Evolutionary conservation across 2,888 invertebrate species (phyloP).

Genomic region (Parnassius smintheus): DNA sequence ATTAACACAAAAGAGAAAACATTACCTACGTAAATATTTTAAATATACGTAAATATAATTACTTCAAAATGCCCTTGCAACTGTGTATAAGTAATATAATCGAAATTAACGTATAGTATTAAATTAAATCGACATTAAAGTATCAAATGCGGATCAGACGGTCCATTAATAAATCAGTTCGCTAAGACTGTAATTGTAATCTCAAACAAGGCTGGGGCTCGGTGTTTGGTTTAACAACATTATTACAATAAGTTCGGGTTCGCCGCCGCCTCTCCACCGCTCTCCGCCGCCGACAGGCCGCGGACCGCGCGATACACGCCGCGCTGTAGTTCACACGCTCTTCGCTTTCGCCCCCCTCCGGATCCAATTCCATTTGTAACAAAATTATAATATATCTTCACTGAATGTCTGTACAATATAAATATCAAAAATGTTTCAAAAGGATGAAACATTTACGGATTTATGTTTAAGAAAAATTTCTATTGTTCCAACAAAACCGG

Average conservation of each 20-base stretch:
- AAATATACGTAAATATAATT: no score
- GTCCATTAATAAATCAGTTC: constrained; percentile 81
- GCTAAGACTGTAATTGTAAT: constrained; percentile 82
- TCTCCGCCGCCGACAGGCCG: constrained; percentile 29
- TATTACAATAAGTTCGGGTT: constrained; percentile 79
- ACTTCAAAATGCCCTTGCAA: no score
- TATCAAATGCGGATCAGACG: constrained; percentile 77
- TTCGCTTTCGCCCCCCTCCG: constrained; percentile 39
- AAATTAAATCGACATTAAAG: constrained; percentile 79
- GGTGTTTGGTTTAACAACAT: constrained; percentile 80
- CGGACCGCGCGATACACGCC: constrained; percentile 24
- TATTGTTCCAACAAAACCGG: no score
- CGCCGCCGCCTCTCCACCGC: constrained; percentile 51
- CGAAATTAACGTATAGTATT: constrained; percentile 17
- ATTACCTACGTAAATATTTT: no score
- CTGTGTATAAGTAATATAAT: no score
- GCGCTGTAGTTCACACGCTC: constrained; percentile 44
- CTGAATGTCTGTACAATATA: neutral
- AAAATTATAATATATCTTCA: constrained; percentile 1
- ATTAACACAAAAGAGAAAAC: no score
- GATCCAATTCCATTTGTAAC: constrained; percentile 13
- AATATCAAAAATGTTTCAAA: no score
- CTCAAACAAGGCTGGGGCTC: constrained; percentile 76
- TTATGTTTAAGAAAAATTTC: no score
- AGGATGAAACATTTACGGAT: no score